Base-by-base conservation (phyloP, 2,888 invertebrate species). In the Balanococcus diminutus region DNA sequence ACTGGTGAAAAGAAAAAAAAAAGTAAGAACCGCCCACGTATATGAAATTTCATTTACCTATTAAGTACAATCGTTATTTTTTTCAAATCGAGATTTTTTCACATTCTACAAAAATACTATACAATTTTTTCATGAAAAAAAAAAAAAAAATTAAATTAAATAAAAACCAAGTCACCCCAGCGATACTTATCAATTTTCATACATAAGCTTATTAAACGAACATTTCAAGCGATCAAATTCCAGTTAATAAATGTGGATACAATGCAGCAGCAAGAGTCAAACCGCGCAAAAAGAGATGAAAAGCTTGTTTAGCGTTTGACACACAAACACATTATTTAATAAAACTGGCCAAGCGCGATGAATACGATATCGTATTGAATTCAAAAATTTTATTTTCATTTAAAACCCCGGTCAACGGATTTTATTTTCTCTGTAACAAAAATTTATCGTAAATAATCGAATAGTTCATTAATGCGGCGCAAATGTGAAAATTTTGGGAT, bases 181-280 rank as follows among this genome's bases (percentile, higher is more conserved):
- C 22, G n/a, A n/a, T n/a, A n/a, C 19, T 8, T 22, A 56, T 56
- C 28, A 67, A 67, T 67, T 67, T 67, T 31, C 28, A 14, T 19
- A 67, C 67, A 16, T 31, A 61, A 31, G 16, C 28, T 67, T 67
- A 56, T 56, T 56, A 56, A 56, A 56, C 22, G 8, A 67, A 67
- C 67, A 67, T 67, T 67, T 25, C 67, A 9, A 67, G 28, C 67
- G 28, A 67, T 67, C 67, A 67, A 67, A 67, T 67, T 67, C 67
- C 67, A 67, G 67, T 67, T 67, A 67, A 67, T 67, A 67, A 67
- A 67, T 16, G 67, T 67, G n/a, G n/a, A 31, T 14, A 67, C 67
- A 67, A 67, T 67, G 67, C 31, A 67, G 67, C 16, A 28, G 67
- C 28, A 14, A 8, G 8, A 56, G 9, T 0, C 19, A 56, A 56